These are phyloP conservation scores for Ptyas mucosa DNA, from an alignment of 2,113 vertebrate genomes.

Conservation along the genomic window DNA sequence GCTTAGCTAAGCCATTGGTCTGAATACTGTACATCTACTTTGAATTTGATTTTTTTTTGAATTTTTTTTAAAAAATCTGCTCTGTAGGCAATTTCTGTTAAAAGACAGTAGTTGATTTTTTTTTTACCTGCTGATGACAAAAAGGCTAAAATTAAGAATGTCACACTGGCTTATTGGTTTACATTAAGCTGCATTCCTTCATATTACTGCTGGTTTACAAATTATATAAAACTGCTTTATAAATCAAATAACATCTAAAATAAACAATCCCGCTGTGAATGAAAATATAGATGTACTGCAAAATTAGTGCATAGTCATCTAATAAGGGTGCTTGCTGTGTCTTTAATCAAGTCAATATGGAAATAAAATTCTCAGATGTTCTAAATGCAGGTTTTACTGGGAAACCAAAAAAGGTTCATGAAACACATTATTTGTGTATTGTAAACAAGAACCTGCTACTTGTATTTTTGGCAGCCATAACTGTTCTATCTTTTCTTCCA, in stretches of 20 bases:
- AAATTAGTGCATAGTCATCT: conserved; percentile 42
- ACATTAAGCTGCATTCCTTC: neutral
- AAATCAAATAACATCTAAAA: conserved; percentile 36
- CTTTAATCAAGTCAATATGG: conserved; percentile 62
- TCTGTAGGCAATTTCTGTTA: neutral
- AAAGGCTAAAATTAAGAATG: conserved; percentile 1
- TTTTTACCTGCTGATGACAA: neutral
- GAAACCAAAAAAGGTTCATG: neutral
- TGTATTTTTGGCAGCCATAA: neutral
- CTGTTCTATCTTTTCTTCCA: conserved; percentile 5
- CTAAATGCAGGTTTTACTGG: conserved; percentile 12
- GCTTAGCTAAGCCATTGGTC: neutral
- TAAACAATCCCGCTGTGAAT: conserved; percentile 46
- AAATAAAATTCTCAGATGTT: conserved; percentile 58
- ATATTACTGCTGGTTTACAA: conserved; percentile 8
- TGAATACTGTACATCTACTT: neutral
- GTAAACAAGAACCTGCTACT: conserved; percentile 4
- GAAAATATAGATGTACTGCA: conserved; percentile 59
- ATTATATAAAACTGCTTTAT: conserved; percentile 47
- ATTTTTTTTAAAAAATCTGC: neutral
- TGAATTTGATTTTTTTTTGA: neutral
- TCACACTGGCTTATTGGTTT: neutral
- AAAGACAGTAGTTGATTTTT: neutral
- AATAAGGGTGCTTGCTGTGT: conserved; percentile 56
- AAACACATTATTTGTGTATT: neutral